phyloP scores from a whole-genome alignment of 1,140 invertebrate genomes.

The Polypedilum vanderplanki region DNA sequence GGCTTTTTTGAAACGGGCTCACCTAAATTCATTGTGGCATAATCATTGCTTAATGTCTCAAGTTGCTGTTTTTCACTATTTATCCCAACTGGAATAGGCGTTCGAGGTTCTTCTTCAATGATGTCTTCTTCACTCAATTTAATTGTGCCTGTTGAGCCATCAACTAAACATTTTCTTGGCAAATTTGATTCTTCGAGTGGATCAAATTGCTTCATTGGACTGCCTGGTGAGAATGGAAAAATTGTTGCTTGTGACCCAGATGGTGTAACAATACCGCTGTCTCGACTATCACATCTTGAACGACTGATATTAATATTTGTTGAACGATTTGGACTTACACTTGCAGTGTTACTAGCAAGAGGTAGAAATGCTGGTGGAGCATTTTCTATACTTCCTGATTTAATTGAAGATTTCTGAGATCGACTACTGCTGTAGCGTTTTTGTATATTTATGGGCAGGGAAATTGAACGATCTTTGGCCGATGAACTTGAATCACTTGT shows the following conservation, averaged over 20 bases:
- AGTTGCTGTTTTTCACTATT: neutral
- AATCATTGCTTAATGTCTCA: slow-evolving; percentile 29
- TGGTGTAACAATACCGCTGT: slow-evolving; percentile 46
- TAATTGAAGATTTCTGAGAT: neutral
- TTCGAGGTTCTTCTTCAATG: slow-evolving; percentile 23
- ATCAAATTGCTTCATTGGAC: slow-evolving; percentile 51
- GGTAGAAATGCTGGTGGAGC: slow-evolving; percentile 43
- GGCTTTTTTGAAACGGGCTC: slow-evolving; percentile 14
- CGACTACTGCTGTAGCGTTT: neutral
- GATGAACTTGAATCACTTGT: slow-evolving; percentile 29
- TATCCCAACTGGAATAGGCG: neutral
- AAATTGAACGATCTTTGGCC: slow-evolving; percentile 42
- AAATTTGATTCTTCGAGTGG: slow-evolving; percentile 37
- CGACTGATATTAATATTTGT: slow-evolving; percentile 29
- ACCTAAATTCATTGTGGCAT: slow-evolving; percentile 29
- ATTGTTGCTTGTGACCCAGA: slow-evolving; percentile 50
- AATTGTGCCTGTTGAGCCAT: slow-evolving; percentile 40
- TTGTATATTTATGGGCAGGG: slow-evolving; percentile 52
- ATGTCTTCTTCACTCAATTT: slow-evolving; percentile 30
- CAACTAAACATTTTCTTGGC: slow-evolving; percentile 37
- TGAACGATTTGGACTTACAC: neutral
- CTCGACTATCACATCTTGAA: slow-evolving; percentile 41
- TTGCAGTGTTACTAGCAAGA: slow-evolving; percentile 31
- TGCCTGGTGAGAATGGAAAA: slow-evolving; percentile 54
- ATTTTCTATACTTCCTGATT: neutral